phyloP scores from a whole-genome alignment of 2,113 vertebrate genomes.

The Bothrops jararaca region DNA sequence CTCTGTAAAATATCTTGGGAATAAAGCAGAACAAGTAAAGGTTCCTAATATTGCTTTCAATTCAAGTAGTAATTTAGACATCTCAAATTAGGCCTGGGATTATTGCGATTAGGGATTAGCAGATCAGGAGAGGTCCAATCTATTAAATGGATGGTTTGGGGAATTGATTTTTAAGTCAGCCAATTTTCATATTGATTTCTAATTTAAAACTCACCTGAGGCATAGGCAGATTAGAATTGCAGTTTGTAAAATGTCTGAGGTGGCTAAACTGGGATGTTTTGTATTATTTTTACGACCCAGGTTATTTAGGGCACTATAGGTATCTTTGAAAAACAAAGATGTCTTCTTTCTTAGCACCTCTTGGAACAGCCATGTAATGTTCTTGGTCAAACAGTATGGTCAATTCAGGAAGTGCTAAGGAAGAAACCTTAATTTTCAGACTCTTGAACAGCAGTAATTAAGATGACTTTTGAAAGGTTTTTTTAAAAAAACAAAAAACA shows the following conservation, averaged over 20 bases:
- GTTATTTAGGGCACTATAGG: background rate
- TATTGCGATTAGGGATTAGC: background rate
- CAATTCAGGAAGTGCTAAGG: background rate
- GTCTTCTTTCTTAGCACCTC: background rate
- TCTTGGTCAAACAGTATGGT: background rate
- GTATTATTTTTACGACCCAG: background rate
- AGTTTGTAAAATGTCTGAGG: background rate
- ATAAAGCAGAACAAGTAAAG: background rate
- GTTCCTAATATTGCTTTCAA: background rate
- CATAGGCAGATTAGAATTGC: background rate
- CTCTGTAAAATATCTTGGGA: background rate
- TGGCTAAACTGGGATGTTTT: background rate
- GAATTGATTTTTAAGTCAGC: background rate
- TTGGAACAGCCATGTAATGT: background rate
- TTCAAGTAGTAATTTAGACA: background rate
- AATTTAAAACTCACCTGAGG: background rate
- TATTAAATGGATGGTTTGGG: background rate
- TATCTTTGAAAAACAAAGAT: background rate
- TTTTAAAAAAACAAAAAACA: background rate
- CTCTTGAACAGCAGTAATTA: background rate
- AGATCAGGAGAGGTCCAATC: background rate
- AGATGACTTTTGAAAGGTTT: background rate
- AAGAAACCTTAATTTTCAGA: background rate
- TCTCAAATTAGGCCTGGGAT: background rate
- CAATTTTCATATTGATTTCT: background rate